Percentiles rank a stretch among this genome's conserved stretches.
Evolutionary conservation across 2,113 vertebrate species (phyloP).

Genomic region (Percopsis transmontana): DNA sequence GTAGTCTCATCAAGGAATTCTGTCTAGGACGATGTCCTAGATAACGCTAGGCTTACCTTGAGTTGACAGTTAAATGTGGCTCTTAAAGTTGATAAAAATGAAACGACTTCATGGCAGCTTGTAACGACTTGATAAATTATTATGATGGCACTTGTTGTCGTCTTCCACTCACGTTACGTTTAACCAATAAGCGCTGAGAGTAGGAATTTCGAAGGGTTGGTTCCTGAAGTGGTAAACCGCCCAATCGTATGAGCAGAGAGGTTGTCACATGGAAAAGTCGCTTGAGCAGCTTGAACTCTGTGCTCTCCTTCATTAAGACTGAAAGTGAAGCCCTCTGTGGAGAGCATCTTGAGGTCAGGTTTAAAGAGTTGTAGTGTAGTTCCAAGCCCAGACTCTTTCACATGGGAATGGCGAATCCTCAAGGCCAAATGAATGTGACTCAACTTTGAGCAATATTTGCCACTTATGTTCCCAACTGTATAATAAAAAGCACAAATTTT

Average conservation of each 20-base stretch:
- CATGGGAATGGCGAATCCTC: slow-evolving; percentile 3
- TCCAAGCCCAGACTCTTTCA: slow-evolving; percentile 12
- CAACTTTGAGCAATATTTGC: slow-evolving; percentile 20
- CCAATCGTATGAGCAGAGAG: slow-evolving; percentile 18
- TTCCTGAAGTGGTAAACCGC: slow-evolving; percentile 18
- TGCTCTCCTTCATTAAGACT: background rate
- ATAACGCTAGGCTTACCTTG: too few relatives aligned
- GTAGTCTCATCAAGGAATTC: background rate
- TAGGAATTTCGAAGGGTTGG: too few relatives aligned
- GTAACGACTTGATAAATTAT: too few relatives aligned
- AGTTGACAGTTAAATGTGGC: too few relatives aligned
- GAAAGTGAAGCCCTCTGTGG: slow-evolving; percentile 12
- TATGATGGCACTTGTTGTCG: too few relatives aligned
- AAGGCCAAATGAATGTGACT: slow-evolving; percentile 20
- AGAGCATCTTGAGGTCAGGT: slow-evolving; percentile 13
- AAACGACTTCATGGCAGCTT: too few relatives aligned
- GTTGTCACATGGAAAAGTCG: slow-evolving; percentile 13
- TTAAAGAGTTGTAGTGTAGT: slow-evolving; percentile 14
- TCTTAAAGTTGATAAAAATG: too few relatives aligned
- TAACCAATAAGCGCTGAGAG: too few relatives aligned
- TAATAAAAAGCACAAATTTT: background rate
- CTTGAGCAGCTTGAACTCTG: slow-evolving; percentile 5
- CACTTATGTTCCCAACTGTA: slow-evolving; percentile 14
- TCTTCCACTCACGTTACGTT: too few relatives aligned
- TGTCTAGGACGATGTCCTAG: too few relatives aligned